Conservation (phyloP, 2,797 vertebrate species). For the Sciurus vulgaris region DNA sequence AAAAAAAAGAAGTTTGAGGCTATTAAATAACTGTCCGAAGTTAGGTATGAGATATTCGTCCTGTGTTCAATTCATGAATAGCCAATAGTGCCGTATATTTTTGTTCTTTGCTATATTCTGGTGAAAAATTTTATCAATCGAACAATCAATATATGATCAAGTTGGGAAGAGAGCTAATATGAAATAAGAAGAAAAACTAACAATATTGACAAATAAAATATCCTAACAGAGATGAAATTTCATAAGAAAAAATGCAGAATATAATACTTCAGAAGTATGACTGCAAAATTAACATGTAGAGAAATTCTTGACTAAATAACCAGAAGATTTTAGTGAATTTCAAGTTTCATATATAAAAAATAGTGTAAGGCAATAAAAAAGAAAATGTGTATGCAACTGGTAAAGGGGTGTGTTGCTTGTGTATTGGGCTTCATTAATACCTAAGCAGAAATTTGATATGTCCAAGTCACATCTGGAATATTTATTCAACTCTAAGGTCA, state of each 20-base stretch:
- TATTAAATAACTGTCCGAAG: background rate
- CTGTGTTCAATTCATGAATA: background rate
- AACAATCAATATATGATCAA: background rate
- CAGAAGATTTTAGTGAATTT: background rate
- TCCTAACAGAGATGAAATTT: background rate
- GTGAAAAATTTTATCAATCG: background rate
- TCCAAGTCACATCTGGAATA: background rate
- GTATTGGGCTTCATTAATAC: background rate
- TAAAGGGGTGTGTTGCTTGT: background rate
- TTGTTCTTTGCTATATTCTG: background rate
- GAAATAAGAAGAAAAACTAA: background rate
- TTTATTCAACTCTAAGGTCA: background rate
- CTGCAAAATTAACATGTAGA: background rate
- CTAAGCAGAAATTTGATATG: background rate
- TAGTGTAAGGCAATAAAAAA: background rate
- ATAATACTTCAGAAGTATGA: background rate
- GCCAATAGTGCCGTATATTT: background rate
- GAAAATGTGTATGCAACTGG: background rate
- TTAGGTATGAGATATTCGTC: background rate
- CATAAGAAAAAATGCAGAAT: conserved; percentile 10
- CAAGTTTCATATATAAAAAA: background rate
- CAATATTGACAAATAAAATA: background rate
- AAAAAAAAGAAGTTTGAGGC: background rate
- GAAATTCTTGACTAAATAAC: background rate
- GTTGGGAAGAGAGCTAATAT: background rate